These are phyloP conservation scores for Nysson spinosus DNA, from an alignment of 2,888 invertebrate species.

Conservation along the genomic window DNA sequence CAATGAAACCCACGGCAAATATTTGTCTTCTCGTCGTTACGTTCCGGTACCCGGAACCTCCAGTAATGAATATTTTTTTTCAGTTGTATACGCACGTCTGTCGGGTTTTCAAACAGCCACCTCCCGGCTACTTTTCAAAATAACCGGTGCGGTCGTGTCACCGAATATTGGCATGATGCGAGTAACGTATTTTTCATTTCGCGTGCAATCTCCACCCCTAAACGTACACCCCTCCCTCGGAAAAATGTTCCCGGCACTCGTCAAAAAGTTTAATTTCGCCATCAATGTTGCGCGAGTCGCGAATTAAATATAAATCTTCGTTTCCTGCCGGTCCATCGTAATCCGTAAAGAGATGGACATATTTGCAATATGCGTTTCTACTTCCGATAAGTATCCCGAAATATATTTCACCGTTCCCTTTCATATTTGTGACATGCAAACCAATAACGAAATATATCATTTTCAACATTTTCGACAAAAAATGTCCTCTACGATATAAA, in stretches of 20 bases:
- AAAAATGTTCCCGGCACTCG: slow-evolving; percentile 14
- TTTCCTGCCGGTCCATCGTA: not conserved
- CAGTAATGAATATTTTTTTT: slow-evolving; percentile 57
- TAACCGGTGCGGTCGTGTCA: slow-evolving; percentile 40
- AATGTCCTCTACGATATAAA: too few relatives aligned
- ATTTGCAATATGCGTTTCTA: not conserved
- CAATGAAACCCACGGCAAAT: slow-evolving; percentile 40
- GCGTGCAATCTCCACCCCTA: slow-evolving; percentile 33
- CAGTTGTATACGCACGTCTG: slow-evolving; percentile 3
- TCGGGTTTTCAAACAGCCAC: slow-evolving; percentile 39
- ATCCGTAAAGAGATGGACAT: too few relatives aligned
- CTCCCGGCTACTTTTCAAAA: slow-evolving; percentile 52
- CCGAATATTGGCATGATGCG: slow-evolving; percentile 52
- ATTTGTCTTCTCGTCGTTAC: slow-evolving; percentile 41
- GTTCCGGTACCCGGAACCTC: slow-evolving; percentile 43
- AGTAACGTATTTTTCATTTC: slow-evolving; percentile 53
- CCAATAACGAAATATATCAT: not conserved
- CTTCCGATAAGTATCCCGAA: not conserved
- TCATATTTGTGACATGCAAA: not conserved
- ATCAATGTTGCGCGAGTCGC: slow-evolving; percentile 13
- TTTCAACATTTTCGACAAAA: not conserved
- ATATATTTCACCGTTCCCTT: not conserved
- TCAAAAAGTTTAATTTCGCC: slow-evolving; percentile 54
- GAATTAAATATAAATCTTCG: slow-evolving; percentile 49
- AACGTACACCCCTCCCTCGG: slow-evolving; percentile 1